Percentiles rank a stretch among this genome's conserved stretches.
phyloP scores from a whole-genome alignment of 2,113 vertebrate genomes.

The Anarrhichthys ocellatus region DNA sequence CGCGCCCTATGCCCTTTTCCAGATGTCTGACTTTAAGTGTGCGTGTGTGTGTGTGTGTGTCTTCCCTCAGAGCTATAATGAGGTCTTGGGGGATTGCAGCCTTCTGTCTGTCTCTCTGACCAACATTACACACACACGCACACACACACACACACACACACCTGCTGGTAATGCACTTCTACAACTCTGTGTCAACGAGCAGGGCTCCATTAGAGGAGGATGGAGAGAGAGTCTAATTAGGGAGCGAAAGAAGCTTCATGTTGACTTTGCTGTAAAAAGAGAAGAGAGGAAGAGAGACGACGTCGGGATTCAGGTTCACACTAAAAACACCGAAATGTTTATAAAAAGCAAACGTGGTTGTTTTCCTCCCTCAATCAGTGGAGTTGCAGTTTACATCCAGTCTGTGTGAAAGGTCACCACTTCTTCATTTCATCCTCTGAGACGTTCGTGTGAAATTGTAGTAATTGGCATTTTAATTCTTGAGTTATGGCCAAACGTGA shows the following conservation, averaged over 20 bases:
- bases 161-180: slow-evolving; percentile 12
- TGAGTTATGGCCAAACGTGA: no score
- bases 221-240: slow-evolving; percentile 32
- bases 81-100: slow-evolving; percentile 43
- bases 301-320: no score
- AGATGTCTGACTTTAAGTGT: slow-evolving; percentile 30
- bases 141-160: slow-evolving; percentile 29
- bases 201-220: slow-evolving; percentile 30
- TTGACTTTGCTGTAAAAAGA: slow-evolving; percentile 37
- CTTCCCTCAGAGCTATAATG: slow-evolving; percentile 52
- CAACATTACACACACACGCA: slow-evolving; percentile 25
- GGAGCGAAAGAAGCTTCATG: not conserved
- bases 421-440: no score
- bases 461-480: no score
- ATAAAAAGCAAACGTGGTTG: no score
- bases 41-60: not conserved
- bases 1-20: slow-evolving; percentile 47
- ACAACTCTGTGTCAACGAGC: slow-evolving; percentile 27
- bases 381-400: no score
- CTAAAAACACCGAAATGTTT: not conserved
- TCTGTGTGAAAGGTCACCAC: no score
- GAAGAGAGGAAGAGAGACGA: not conserved
- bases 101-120: slow-evolving; percentile 40
- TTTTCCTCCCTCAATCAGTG: no score
- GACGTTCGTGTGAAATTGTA: no score